Evolutionary conservation across 2,113 vertebrate species (phyloP).

Genomic region (Sminthopsis crassicaudata): DNA sequence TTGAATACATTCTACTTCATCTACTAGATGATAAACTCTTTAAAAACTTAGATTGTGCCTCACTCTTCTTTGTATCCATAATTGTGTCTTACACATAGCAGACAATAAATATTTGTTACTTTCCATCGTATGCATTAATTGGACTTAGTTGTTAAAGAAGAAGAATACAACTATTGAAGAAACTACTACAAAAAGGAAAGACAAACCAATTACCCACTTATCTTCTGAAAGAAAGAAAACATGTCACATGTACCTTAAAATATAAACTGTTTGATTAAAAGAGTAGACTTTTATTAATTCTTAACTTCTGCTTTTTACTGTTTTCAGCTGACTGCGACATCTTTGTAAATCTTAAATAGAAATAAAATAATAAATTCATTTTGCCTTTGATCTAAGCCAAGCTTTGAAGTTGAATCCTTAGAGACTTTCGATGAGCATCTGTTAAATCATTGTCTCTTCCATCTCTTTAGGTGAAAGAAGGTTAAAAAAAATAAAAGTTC

Average conservation of each 20-base stretch:
- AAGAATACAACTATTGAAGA: neutral
- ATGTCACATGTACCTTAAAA: neutral
- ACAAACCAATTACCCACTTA: neutral
- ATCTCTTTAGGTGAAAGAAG: neutral
- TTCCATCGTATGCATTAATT: neutral
- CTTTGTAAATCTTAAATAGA: constrained; percentile 30
- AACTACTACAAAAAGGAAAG: neutral
- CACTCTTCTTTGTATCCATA: neutral
- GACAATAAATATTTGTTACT: neutral
- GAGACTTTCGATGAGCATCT: neutral
- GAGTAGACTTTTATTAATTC: constrained; percentile 20
- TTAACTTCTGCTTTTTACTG: constrained; percentile 19
- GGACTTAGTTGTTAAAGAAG: neutral
- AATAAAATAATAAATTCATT: constrained; percentile 13
- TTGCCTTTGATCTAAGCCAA: constrained; percentile 15
- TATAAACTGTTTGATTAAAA: neutral
- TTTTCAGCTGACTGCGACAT: neutral
- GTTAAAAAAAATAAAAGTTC: neutral
- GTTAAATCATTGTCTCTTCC: neutral
- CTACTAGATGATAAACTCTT: neutral
- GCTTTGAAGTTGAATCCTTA: neutral
- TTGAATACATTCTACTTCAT: neutral
- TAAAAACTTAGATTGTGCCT: neutral
- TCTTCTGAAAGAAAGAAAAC: neutral
- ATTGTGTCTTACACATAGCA: neutral